Evolutionary conservation across 2,113 vertebrate genomes (phyloP), one percentile per base, ranked within the genome.

Genomic region (Anguilla rostrata): DNA sequence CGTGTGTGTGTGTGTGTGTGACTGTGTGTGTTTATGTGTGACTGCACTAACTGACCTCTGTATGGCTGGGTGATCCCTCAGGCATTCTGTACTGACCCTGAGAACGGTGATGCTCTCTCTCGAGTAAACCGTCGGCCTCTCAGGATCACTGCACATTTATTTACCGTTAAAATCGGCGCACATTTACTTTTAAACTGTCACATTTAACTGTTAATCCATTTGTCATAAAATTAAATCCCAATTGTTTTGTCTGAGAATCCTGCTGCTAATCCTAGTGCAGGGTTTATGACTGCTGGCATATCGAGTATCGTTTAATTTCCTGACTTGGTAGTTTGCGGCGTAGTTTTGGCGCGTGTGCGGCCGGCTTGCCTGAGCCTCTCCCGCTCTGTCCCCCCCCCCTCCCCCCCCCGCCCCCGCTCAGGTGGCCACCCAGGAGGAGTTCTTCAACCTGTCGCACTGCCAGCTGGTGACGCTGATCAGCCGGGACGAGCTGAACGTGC

Each of bases 381-480:
- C 40, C 29, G 20, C n/a, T 39, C 12, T 60, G 11, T 41, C 26
- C 15, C 20, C 0, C 66, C n/a, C 83, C 18, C 6, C 0, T 16
- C 15, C 20, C 0, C 66, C n/a, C 83, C 18, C 6, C 0, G 34
- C 15, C 20, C 0, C 66, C n/a, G 83, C 18, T 5, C 0, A 98
- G 98, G 97, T 98, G 0, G 96, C 97, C 1, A 98, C 97, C 20
- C 98, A 99, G 78, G 98, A 99, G 84, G 98, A 99, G 56, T 99
- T 99, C 92, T 98, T 99, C 89, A 97, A 97, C 89, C 93, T 99
- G 2, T 96, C 98, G 0, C 98, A 97, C 85, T 99, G 98, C 93
- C 98, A 99, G 91, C 95, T 99, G 91, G 98, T 96, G 86, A 96
- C 95, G 0, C 96, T 99, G 82, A 96, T 99, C 90, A 98, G 97